phyloP scores from a whole-genome alignment of 2,888 invertebrate genomes.

The Caenorhabditis becei region DNA sequence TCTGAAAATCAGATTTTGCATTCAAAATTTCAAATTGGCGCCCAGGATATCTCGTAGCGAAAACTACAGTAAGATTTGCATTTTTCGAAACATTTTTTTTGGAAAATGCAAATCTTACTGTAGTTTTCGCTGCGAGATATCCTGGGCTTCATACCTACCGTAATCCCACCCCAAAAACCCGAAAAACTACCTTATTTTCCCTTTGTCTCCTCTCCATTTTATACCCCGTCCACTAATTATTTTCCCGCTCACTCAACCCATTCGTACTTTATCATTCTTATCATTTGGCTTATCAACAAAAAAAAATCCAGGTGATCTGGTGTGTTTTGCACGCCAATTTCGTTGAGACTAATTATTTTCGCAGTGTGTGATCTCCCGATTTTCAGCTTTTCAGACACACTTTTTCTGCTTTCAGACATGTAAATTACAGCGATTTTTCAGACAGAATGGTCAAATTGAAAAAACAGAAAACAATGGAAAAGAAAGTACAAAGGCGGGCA shows the following conservation, averaged over 20 bases:
- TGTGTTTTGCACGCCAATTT: neutral
- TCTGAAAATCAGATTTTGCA: no score
- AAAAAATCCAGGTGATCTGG: neutral
- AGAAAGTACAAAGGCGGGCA: neutral
- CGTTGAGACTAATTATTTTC: conserved; percentile 1
- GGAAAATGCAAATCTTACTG: no score
- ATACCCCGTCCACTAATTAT: neutral
- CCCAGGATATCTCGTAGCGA: no score
- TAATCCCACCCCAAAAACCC: neutral
- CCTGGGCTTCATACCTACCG: neutral
- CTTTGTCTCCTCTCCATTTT: neutral
- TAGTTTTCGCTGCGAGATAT: no score
- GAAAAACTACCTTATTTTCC: neutral
- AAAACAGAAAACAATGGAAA: no score
- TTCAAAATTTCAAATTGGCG: no score
- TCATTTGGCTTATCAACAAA: neutral
- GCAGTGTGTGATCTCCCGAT: neutral
- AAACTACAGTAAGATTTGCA: no score
- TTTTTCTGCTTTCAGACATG: neutral
- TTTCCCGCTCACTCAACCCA: neutral
- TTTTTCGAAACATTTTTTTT: no score
- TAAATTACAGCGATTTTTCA: neutral
- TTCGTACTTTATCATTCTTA: neutral
- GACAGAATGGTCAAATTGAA: neutral
- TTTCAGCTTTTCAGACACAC: neutral